Evolutionary conservation across 2,888 invertebrate genomes (phyloP), one percentile per base, ranked within the genome.

Genomic region (Agrotis segetum): DNA sequence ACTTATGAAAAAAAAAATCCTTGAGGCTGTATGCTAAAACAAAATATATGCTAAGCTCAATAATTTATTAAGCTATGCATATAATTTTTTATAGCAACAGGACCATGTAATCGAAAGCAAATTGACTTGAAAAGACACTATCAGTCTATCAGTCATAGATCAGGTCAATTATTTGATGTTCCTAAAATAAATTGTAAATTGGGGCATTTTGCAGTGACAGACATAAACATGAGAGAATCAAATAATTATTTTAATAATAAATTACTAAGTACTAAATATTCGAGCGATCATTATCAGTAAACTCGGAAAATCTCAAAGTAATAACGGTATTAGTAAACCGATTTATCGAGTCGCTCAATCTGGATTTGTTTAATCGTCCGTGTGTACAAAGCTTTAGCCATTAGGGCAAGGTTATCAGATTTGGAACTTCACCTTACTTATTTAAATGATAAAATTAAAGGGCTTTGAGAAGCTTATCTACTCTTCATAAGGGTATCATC

Each of bases 301-400:
- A 5, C 2, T 9, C 24, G n/a, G 9, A 63, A 46, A 52, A 34
- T 74, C 24, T 21, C 19, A 19, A 74, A 68, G 46, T 47, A 61
- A 58, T 52, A 74, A 40, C 40, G 47, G 29, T 62, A 60, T 50
- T 67, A 50, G 46, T 61, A 71, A 76, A 65, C 21, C 47, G 17
- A 24, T 53, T 56, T 50, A 71, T 52, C 55, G n/a, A 11, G 40
- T 71, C 40, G n/a, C 24, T 47, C 19, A 40, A 64, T 71, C 64
- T 19, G 71, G 21, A 61, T 78, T 75, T 56, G 56, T 78, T 55
- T 29, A 71, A 61, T 65, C 64, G 50, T 40, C 47, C 44, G 52
- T 69, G n/a, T 49, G 52, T 77, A 64, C 40, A 5, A n/a, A 55
- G 71, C 55, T 77, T 55, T 64, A 47, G 46, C 46, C 75, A 71